A percentile compares a stretch with the other conserved stretches of the same genome.
Evolutionary conservation across 2,797 vertebrate genomes (phyloP).

Genomic region (Coluber constrictor): DNA sequence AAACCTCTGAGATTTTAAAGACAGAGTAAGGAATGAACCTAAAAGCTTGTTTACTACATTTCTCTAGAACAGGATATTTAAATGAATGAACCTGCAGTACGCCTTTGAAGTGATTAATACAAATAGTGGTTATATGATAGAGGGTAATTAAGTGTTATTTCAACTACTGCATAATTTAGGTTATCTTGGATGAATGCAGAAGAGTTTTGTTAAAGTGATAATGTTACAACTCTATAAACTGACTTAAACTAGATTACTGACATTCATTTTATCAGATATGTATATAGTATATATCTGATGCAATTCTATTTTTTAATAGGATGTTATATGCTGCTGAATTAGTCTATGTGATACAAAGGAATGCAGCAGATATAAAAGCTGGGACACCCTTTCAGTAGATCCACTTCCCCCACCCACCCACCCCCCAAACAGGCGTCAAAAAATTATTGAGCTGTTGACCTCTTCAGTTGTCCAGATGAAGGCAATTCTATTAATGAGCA

Average conservation of each 20-base stretch:
- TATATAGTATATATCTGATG: not conserved
- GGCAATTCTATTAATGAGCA: not conserved
- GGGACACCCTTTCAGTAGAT: not conserved
- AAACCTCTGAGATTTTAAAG: not conserved
- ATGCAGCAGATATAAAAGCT: not conserved
- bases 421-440: not conserved
- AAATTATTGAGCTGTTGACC: not conserved
- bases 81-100: conserved; percentile 5
- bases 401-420: not conserved
- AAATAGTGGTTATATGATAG: conserved; percentile 49
- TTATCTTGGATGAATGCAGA: conserved; percentile 37
- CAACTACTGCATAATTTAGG: not conserved
- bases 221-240: not conserved
- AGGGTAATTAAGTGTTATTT: conserved; percentile 37
- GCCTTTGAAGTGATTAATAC: conserved; percentile 33
- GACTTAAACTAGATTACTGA: not conserved
- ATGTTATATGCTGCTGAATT: not conserved
- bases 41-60: conserved; percentile 10
- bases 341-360: not conserved
- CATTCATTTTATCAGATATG: not conserved
- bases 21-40: not conserved
- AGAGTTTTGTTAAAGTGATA: not conserved
- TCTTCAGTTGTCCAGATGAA: not conserved
- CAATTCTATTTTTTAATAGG: not conserved
- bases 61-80: not conserved